Base-by-base conservation (phyloP, 2,888 invertebrate genomes). In the Epinotia demarniana region DNA sequence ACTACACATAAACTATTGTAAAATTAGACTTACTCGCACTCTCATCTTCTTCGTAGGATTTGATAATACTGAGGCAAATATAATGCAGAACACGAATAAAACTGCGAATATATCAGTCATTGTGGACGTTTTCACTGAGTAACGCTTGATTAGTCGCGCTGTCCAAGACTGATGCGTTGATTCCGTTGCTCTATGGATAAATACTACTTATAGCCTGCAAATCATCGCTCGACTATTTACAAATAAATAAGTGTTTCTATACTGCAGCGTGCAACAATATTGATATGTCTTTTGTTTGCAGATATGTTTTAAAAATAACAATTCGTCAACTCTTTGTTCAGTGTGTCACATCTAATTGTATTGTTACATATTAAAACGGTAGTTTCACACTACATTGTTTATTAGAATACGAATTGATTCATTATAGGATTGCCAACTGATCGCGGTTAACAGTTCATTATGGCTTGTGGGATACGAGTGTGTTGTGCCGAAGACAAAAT, bases 211-310 rank as follows among this genome's bases (percentile, higher is more conserved):
- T 43, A 68, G 68, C 23, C 8, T 58, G 19, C 0, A 58, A 16
- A 58, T 33, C 16, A 61, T 61, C 33, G 27, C 13, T n/a, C 33
- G 27, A 19, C 27, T 69, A 43, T 69, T 69, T 69, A 60, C 46
- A 46, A 60, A 69, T 58, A 58, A 23, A 68, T 43, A 66, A 9
- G n/a, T 53, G 66, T 66, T 33, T 53, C n/a, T 53, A 18, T 5
- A 12, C 9, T 3, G n/a, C 23, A 16, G 13, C 46, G 49, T 64
- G 16, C 23, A 64, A 66, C 66, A 66, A 49, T 39, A 39, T 23
- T 27, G 53, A 53, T 6, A n/a, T n/a, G 49, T 0, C n/a, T 53
- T 53, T 66, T 66, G 66, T 66, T 53, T 46, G 9, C 64, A 23
- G 9, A n/a, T 23, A 49, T 53, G 33, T 66, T 66, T 33, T 53